Conservation (phyloP, 2,113 vertebrate species). For the Cisticola juncidis region DNA sequence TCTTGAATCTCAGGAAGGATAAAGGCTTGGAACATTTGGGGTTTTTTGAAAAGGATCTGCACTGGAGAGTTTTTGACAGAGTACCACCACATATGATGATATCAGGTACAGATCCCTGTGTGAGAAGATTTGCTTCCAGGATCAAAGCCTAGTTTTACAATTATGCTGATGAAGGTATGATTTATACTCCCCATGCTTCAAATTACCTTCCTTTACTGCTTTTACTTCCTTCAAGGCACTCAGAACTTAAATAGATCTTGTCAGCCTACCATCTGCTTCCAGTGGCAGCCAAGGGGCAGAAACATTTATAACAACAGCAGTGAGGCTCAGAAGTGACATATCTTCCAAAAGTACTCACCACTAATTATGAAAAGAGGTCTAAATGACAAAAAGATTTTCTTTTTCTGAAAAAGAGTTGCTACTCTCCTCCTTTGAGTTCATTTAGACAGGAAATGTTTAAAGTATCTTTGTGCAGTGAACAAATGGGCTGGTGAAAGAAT, state of each 20-base stretch:
- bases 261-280: conserved; percentile 40
- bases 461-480: background rate
- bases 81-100: background rate
- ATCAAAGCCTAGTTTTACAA: background rate
- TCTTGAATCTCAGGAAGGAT: background rate
- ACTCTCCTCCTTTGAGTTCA: background rate
- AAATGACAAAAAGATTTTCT: background rate
- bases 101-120: background rate
- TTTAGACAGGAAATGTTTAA: background rate
- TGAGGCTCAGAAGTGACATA: background rate
- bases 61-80: background rate
- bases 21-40: background rate
- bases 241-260: conserved; percentile 48
- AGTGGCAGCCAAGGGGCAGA: conserved; percentile 19
- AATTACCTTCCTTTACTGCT: conserved; percentile 32
- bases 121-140: background rate
- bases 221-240: conserved; percentile 22
- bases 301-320: background rate
- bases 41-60: background rate
- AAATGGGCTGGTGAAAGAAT: background rate
- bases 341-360: background rate
- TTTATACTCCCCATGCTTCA: conserved; percentile 8
- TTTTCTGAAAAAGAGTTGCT: background rate
- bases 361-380: background rate
- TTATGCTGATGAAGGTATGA: conserved; percentile 15